These are phyloP conservation scores for Phalanger gymnotis DNA, from an alignment of 2,797 vertebrate species.

Conservation along the genomic window DNA sequence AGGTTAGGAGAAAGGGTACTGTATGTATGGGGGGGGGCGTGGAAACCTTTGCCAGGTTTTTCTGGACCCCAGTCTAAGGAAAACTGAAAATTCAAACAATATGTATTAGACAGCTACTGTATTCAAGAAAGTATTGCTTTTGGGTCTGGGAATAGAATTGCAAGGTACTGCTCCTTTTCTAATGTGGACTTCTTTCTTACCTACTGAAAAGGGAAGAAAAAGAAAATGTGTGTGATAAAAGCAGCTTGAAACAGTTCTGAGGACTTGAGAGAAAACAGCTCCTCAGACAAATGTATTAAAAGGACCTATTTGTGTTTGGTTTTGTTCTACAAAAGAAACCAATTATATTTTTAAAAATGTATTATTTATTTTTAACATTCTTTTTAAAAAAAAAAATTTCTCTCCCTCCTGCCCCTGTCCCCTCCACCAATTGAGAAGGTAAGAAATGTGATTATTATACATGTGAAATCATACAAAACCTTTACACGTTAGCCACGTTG, in stretches of 20 bases:
- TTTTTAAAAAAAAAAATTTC: neutral
- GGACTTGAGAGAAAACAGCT: neutral
- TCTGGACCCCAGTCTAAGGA: neutral
- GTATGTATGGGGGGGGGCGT: neutral
- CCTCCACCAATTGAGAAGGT: neutral
- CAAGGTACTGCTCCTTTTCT: neutral
- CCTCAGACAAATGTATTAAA: neutral
- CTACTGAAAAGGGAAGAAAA: neutral
- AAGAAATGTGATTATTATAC: neutral
- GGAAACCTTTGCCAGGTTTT: neutral
- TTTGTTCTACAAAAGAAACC: neutral
- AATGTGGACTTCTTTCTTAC: neutral
- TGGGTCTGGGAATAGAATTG: neutral
- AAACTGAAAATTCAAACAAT: neutral
- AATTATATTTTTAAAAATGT: neutral
- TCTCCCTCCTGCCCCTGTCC: neutral
- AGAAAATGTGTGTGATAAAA: neutral
- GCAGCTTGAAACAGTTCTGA: neutral
- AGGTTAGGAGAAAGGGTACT: neutral
- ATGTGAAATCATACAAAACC: neutral
- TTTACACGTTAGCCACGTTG: neutral
- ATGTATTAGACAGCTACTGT: neutral
- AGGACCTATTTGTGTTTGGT: neutral
- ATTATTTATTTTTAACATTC: neutral
- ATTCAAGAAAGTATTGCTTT: neutral